These are phyloP conservation scores for Plestiodon gilberti DNA, from an alignment of 2,113 vertebrate species.

Conservation along the genomic window DNA sequence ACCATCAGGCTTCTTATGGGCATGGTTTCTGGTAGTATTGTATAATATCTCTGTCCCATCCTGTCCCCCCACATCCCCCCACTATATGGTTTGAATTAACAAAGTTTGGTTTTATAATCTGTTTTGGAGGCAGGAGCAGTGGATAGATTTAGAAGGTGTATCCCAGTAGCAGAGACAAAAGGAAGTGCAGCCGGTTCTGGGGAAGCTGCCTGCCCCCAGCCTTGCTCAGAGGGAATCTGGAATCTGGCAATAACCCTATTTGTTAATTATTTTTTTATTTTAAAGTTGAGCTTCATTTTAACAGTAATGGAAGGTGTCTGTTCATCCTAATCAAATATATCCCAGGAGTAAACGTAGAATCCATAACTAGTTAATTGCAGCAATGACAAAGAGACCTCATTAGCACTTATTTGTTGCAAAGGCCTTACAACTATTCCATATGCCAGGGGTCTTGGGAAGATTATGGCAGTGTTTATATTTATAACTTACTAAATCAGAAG, in stretches of 20 bases:
- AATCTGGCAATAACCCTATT: not conserved
- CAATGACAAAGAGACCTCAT: slow-evolving; percentile 30
- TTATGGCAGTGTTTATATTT: slow-evolving; percentile 27
- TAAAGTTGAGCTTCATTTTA: slow-evolving; percentile 4
- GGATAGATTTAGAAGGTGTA: not conserved
- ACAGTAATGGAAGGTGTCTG: not conserved
- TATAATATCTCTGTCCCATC: not conserved
- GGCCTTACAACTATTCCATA: slow-evolving; percentile 26
- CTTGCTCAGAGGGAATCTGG: not conserved
- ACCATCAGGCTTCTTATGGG: not conserved
- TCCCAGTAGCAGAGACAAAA: not conserved
- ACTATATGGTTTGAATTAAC: not conserved
- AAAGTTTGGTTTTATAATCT: not conserved
- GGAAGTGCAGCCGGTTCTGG: not conserved
- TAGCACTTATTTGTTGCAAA: slow-evolving; percentile 23
- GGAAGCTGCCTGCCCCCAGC: not conserved
- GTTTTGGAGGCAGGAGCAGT: not conserved
- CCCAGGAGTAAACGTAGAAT: slow-evolving; percentile 25
- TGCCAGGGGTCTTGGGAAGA: slow-evolving; percentile 21
- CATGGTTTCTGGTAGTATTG: not conserved
- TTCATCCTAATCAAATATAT: not conserved
- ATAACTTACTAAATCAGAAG: not conserved
- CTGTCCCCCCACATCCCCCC: too few species aligned
- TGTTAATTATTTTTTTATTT: not conserved
- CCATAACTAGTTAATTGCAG: slow-evolving; percentile 21